phyloP scores from a whole-genome alignment of 2,113 vertebrate genomes.

The Psittacus erithacus region DNA sequence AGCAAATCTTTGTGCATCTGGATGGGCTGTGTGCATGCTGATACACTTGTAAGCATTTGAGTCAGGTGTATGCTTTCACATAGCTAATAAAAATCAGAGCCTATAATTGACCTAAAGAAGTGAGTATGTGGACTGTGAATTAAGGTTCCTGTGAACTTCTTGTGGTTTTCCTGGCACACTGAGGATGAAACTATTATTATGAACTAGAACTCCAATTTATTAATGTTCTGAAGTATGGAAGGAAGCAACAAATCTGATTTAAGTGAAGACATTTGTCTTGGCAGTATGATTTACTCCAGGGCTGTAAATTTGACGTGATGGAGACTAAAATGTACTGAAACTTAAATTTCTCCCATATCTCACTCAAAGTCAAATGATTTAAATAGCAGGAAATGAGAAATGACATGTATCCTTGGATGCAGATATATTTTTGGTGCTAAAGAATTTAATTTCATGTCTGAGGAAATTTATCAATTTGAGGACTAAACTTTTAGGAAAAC shows the following conservation, averaged over 20 bases:
- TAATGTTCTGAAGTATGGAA: constrained; percentile 72
- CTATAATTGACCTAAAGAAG: not conserved
- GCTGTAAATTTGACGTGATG: constrained; percentile 78
- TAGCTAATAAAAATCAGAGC: not conserved
- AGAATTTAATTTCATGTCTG: constrained; percentile 74
- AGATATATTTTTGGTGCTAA: constrained; percentile 72
- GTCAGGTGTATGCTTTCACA: not conserved
- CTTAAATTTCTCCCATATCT: constrained; percentile 79
- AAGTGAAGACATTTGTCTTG: constrained; percentile 79
- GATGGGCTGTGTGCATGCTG: not conserved
- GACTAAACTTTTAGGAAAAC: constrained; percentile 48
- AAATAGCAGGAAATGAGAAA: constrained; percentile 76
- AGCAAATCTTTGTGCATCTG: not conserved
- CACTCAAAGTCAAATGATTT: constrained; percentile 78
- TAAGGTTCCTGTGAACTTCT: constrained; percentile 26
- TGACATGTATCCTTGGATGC: constrained; percentile 75
- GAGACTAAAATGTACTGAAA: constrained; percentile 76
- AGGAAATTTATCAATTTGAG: constrained; percentile 61
- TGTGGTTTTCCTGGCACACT: constrained; percentile 26
- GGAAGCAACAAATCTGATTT: constrained; percentile 80
- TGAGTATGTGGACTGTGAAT: not conserved
- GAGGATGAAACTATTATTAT: constrained; percentile 58
- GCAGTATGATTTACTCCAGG: constrained; percentile 76
- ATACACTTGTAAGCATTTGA: not conserved
- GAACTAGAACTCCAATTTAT: constrained; percentile 68